These are phyloP conservation scores for Aporophyla lueneburgensis DNA, from an alignment of 2,888 invertebrate genomes.

Conservation along the genomic window DNA sequence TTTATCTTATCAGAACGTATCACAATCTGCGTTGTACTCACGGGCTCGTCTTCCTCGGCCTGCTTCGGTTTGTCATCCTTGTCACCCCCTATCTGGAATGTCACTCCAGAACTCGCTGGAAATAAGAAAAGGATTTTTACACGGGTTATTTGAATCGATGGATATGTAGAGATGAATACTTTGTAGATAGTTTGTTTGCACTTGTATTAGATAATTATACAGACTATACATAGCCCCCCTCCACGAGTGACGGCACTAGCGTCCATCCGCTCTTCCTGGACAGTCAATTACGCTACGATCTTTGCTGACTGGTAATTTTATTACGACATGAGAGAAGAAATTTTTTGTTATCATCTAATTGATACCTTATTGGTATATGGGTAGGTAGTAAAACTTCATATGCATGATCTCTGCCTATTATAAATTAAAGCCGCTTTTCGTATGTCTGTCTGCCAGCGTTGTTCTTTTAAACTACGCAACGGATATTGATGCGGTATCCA, in stretches of 20 bases:
- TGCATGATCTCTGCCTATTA: no score
- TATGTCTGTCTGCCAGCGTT: no score
- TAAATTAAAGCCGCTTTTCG: no score
- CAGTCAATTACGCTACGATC: not conserved
- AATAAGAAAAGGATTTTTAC: conserved; percentile 52
- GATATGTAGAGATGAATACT: no score
- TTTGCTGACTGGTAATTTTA: not conserved
- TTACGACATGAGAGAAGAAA: not conserved
- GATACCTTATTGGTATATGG: not conserved
- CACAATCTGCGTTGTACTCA: conserved; percentile 76
- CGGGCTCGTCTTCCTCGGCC: conserved; percentile 90
- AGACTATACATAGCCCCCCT: not conserved
- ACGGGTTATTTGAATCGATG: not conserved
- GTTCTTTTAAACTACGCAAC: no score
- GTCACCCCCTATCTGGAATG: conserved; percentile 93
- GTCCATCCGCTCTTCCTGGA: not conserved
- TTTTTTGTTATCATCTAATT: not conserved
- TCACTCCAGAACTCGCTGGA: conserved; percentile 91
- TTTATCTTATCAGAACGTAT: conserved; percentile 72
- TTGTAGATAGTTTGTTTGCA: no score
- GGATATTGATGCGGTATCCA: no score
- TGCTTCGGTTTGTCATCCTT: conserved; percentile 91
- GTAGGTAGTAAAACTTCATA: not conserved
- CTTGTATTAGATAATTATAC: no score
- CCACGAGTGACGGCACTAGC: not conserved